Evolutionary conservation across 2,888 invertebrate genomes (phyloP).

Genomic region (Cyclophora albipunctata): DNA sequence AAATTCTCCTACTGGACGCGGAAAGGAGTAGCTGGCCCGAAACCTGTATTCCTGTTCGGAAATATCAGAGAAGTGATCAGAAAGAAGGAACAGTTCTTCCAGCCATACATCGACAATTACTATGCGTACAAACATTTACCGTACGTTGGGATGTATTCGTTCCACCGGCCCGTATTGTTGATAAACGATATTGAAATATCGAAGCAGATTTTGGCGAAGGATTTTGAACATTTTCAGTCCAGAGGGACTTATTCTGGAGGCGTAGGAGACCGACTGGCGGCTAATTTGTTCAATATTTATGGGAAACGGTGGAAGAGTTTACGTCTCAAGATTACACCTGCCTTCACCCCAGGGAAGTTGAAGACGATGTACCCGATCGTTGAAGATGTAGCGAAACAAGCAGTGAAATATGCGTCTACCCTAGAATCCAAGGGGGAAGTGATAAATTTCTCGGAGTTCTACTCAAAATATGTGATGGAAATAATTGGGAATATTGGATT

Average conservation of each 20-base stretch:
- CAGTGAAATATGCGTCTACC: constrained; percentile 55
- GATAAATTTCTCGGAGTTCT: constrained; percentile 72
- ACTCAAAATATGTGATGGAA: constrained; percentile 77
- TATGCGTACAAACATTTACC: constrained; percentile 63
- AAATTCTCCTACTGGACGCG: constrained; percentile 76
- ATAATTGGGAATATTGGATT: constrained; percentile 78
- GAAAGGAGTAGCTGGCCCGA: constrained; percentile 70
- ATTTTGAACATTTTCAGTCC: constrained; percentile 79
- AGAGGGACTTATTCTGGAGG: constrained; percentile 78
- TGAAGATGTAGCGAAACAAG: constrained; percentile 70
- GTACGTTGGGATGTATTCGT: constrained; percentile 77
- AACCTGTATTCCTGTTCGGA: constrained; percentile 79
- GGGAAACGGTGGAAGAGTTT: constrained; percentile 78
- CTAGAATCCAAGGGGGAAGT: constrained; percentile 37
- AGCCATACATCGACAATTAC: constrained; percentile 77
- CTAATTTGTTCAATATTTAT: constrained; percentile 74
- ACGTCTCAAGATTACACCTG: constrained; percentile 77
- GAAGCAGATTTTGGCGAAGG: constrained; percentile 75
- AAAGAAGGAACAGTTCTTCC: constrained; percentile 75
- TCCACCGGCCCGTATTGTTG: constrained; percentile 76
- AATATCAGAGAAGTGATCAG: constrained; percentile 73
- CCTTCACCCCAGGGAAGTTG: constrained; percentile 80
- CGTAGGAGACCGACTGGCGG: constrained; percentile 75
- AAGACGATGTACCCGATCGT: constrained; percentile 79
- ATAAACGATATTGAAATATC: constrained; percentile 78